Evolutionary conservation across 2,797 vertebrate genomes (phyloP), one percentile per base, ranked within the genome.

Genomic region (Heteromormyrus szaboi): DNA sequence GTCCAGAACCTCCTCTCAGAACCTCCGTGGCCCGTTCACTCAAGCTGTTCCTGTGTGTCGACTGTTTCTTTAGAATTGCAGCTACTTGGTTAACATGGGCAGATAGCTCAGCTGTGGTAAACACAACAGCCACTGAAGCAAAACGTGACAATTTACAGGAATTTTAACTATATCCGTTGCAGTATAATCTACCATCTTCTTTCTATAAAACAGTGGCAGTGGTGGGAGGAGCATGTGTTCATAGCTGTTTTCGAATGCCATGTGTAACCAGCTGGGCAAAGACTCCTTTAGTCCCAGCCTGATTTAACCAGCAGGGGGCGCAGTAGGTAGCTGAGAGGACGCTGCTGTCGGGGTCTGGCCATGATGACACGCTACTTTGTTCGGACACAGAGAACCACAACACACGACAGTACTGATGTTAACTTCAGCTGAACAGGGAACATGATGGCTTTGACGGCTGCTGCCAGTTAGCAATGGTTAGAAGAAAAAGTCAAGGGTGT

Each of bases 241-340:
- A 68, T 33, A 68, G 65, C 65, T 68, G 9, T 33, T 33, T 29
- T 33, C 11, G 0, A 14, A 29, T 14, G 29, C 25, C 11, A 14
- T 72, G 11, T 72, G 4, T 72, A 17, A 72, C 25, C 29, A 37
- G 12, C 65, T 37, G 65, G 29, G 12, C 22, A 33, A 33, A 2
- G 25, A 14, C 11, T 68, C 9, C 22, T 68, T 33, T 25, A 22
- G 25, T 11, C 29, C 2, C 9, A 29, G 65, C 9, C 65, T 72
- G 65, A 37, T 37, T 86, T 51, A 25, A 11, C 51, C 22, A 54
- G 22, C 51, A 37, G 53, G 25, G 51, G 56, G 56, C 2, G 51
- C 65, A 85, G 59, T 92, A 89, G n/a, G 65, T 51, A 87, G 51
- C 68, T 44, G 91, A 41, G 53, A 88, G 83, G 14, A 46, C 6